Conservation (phyloP, 2,113 vertebrate genomes). For the Clinocottus analis region DNA sequence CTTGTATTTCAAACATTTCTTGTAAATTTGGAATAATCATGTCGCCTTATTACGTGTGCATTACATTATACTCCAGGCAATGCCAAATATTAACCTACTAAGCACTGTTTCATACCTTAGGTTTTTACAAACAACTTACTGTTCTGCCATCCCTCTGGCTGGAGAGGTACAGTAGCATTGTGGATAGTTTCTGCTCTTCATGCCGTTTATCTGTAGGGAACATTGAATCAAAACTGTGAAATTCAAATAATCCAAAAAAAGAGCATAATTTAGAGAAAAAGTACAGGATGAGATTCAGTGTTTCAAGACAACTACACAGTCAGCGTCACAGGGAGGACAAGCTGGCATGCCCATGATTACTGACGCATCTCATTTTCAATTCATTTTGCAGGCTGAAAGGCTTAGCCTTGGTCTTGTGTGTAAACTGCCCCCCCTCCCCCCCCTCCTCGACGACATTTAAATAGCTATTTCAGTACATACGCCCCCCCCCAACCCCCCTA, state of each 20-base stretch:
- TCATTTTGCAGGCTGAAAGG: slow-evolving; percentile 56
- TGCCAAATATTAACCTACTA: slow-evolving; percentile 75
- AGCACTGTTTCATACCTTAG: slow-evolving; percentile 77
- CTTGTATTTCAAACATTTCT: slow-evolving; percentile 70
- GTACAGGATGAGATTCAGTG: slow-evolving; percentile 50
- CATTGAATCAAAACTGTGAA: slow-evolving; percentile 75
- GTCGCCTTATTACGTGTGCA: slow-evolving; percentile 76
- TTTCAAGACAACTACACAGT: slow-evolving; percentile 49
- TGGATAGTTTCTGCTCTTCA: slow-evolving; percentile 62
- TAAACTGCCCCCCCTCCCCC: slow-evolving; percentile 80
- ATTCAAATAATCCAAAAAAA: slow-evolving; percentile 41
- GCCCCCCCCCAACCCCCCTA: too few species aligned
- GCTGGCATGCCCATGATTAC: slow-evolving; percentile 59
- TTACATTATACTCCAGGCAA: slow-evolving; percentile 75
- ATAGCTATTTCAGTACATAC: slow-evolving; percentile 65
- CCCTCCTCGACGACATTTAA: slow-evolving; percentile 57
- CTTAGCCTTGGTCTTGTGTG: slow-evolving; percentile 50
- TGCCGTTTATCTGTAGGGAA: slow-evolving; percentile 65
- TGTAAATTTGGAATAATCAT: slow-evolving; percentile 74
- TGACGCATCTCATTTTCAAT: slow-evolving; percentile 61
- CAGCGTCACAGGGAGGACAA: slow-evolving; percentile 63
- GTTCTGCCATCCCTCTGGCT: slow-evolving; percentile 58
- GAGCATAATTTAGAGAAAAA: slow-evolving; percentile 25
- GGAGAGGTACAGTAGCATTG: slow-evolving; percentile 73
- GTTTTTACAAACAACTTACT: slow-evolving; percentile 61